Conservation (phyloP, 2,888 invertebrate genomes). For the Athalia rosae region DNA sequence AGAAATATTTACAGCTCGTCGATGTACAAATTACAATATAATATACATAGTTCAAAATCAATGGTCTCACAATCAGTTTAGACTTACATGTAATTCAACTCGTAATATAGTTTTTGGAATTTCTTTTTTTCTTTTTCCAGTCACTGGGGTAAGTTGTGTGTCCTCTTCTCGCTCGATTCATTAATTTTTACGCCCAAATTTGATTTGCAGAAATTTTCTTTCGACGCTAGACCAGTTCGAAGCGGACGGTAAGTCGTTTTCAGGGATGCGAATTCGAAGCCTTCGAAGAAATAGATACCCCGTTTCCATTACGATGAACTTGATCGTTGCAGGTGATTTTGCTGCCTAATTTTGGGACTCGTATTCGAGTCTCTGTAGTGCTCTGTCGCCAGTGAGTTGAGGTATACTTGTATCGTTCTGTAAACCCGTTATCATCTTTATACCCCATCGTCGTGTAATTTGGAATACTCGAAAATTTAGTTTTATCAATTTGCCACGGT, state of each 20-base stretch:
- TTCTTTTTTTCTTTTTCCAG: too few relatives aligned
- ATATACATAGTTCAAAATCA: too few relatives aligned
- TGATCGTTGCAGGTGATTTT: slow-evolving; percentile 58
- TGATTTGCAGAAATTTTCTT: neutral
- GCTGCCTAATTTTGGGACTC: slow-evolving; percentile 55
- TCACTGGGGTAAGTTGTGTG: too few relatives aligned
- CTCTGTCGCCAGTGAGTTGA: slow-evolving; percentile 64
- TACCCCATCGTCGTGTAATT: neutral
- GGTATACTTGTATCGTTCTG: slow-evolving; percentile 61
- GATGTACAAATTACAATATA: too few relatives aligned
- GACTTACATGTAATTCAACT: too few relatives aligned
- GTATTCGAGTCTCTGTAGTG: slow-evolving; percentile 59
- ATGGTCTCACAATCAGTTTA: too few relatives aligned
- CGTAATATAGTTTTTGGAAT: too few relatives aligned
- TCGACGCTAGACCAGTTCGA: slow-evolving; percentile 2
- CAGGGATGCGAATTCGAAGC: slow-evolving; percentile 11
- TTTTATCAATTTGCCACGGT: neutral
- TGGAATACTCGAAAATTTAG: neutral
- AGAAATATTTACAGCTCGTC: too few relatives aligned
- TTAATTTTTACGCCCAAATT: neutral
- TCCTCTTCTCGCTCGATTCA: neutral
- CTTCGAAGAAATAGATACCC: neutral
- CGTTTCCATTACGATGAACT: slow-evolving; percentile 45
- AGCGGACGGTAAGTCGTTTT: slow-evolving; percentile 1
- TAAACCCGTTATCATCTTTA: slow-evolving; percentile 46